Evolutionary conservation across 2,888 invertebrate species (phyloP), one percentile per base, ranked within the genome.

Genomic region (Tenthredo notha): DNA sequence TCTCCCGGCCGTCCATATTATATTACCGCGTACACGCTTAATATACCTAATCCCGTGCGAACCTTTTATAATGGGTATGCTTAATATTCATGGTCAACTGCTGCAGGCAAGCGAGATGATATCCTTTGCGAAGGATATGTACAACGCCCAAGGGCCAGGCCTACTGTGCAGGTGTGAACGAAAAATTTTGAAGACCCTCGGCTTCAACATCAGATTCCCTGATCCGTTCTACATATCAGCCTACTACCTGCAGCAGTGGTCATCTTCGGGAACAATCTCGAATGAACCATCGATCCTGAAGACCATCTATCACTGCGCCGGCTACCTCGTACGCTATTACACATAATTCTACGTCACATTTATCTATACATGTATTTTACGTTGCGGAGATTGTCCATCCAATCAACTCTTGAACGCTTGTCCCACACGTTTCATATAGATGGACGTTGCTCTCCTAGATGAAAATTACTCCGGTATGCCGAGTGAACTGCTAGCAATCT

Each of bases 401-500:
- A n/a, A 54, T 54, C 54, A n/a, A 54, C 7, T n/a, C 7, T 54
- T 54, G 2, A 54, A 54, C 54, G 54, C 7, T 54, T n/a, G 6
- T n/a, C n/a, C 54, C n/a, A n/a, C 10, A 37, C 37, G 9, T 43
- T 25, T n/a, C 21, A n/a, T 43, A 37, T 6, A 92, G 92, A 89
- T 92, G 43, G 92, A 92, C 85, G 2, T 91, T 18, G 88, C 91
- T 2, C 83, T 92, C 65, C 72, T 92, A 3, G 87, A 89, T 75
- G 89, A 90, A 15, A 37, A 82, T 0, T 86, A 91, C 43, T 87
- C 88, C 12, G 54, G 80, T 7, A 67, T 33, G 1, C 85, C 90
- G 12, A 77, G 86, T 10, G 82, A 84, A 6, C 70, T 90, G 18
- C 70, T 92, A n/a, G 89, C 88, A 4, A 70, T 86, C 0, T 78